These are phyloP conservation scores for Miniopterus natalensis DNA, from an alignment of 2,113 vertebrate genomes.

Conservation along the genomic window DNA sequence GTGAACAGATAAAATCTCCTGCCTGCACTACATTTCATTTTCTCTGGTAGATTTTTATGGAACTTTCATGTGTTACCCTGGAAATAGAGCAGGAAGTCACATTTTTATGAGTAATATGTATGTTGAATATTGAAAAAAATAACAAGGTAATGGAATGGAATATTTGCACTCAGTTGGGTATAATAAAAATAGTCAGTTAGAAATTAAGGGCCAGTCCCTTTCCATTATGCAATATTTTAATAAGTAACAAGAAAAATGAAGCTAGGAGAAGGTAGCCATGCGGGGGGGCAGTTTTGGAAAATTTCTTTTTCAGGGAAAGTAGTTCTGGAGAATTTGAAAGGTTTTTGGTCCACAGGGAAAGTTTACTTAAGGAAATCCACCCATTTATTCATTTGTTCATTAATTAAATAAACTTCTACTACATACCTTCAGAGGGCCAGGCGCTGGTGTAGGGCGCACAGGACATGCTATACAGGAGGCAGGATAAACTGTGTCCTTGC, in stretches of 20 bases:
- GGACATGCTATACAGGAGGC: not conserved
- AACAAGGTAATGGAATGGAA: slow-evolving; percentile 60
- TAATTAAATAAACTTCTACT: not conserved
- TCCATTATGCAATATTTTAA: slow-evolving; percentile 65
- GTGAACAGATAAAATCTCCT: slow-evolving; percentile 74
- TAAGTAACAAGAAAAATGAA: slow-evolving; percentile 41
- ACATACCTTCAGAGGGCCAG: not conserved
- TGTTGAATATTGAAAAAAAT: slow-evolving; percentile 63
- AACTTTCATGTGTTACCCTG: slow-evolving; percentile 62
- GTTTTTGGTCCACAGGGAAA: not conserved
- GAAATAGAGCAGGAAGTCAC: slow-evolving; percentile 76
- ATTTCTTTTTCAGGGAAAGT: not conserved
- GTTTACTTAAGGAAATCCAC: not conserved
- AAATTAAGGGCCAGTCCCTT: slow-evolving; percentile 66
- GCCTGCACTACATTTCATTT: slow-evolving; percentile 65
- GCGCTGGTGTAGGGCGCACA: not conserved
- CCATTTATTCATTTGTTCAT: not conserved
- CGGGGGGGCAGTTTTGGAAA: not conserved
- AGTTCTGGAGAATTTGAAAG: slow-evolving; percentile 21
- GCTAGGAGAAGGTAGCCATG: not conserved
- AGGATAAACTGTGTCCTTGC: not conserved
- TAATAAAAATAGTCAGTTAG: slow-evolving; percentile 69
- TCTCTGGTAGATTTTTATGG: slow-evolving; percentile 74
- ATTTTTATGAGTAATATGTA: slow-evolving; percentile 76
- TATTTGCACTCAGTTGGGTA: slow-evolving; percentile 64